Evolutionary conservation across 2,888 invertebrate species (phyloP).

Genomic region (Polyploca ridens): DNA sequence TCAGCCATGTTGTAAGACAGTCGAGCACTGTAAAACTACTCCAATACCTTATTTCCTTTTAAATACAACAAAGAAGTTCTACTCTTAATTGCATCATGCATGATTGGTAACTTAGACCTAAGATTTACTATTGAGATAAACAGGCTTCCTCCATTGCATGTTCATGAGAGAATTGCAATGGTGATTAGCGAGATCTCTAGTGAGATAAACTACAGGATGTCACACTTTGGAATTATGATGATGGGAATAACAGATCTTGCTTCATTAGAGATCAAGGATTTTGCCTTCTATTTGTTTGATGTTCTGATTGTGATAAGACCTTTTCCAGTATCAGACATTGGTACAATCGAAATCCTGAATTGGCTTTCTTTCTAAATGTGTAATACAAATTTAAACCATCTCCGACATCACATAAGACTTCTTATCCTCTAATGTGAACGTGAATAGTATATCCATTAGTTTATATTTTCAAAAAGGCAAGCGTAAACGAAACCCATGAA

Average conservation of each 20-base stretch:
- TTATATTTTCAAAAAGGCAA: conserved; percentile 12
- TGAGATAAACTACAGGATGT: background rate
- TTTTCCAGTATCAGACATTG: too few species aligned
- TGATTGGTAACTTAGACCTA: background rate
- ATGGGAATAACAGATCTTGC: too few species aligned
- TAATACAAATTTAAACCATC: background rate
- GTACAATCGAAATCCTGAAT: too few species aligned
- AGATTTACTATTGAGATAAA: background rate
- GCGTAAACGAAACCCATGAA: conserved; percentile 23
- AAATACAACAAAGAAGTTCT: background rate
- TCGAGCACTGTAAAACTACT: background rate
- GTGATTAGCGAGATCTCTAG: background rate
- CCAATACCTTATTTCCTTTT: background rate
- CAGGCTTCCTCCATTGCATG: background rate
- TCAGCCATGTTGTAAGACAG: too few species aligned
- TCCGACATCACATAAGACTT: background rate
- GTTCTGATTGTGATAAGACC: too few species aligned
- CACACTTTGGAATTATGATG: background rate
- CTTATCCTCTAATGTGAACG: background rate
- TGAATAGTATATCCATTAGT: conserved; percentile 8
- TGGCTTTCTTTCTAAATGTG: too few species aligned
- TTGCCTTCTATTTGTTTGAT: too few species aligned
- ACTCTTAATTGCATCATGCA: background rate
- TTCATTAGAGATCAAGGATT: too few species aligned
- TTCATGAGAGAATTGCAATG: background rate